These are phyloP conservation scores for Crocidura indochinensis DNA, from an alignment of 2,797 vertebrate species.

Conservation along the genomic window DNA sequence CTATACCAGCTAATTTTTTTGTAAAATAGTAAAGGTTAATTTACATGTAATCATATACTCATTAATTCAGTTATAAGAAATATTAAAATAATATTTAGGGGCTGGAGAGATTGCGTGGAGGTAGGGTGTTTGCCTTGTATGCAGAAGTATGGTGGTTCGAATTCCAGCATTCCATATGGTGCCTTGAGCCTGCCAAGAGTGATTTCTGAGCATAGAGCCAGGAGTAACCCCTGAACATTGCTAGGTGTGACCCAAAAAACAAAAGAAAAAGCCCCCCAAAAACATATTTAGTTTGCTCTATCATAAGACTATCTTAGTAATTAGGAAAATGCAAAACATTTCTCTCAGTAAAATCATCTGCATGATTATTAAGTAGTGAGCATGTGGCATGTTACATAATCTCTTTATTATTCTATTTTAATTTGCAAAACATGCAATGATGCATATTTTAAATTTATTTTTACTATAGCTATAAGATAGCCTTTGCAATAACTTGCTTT, in stretches of 20 bases:
- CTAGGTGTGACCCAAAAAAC: too few species aligned
- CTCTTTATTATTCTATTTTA: neutral
- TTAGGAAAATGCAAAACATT: neutral
- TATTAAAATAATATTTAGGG: slow-evolving; percentile 10
- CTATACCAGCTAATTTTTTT: too few species aligned
- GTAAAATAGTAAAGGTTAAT: neutral
- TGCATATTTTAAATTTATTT: slow-evolving; percentile 29
- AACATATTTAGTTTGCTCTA: neutral
- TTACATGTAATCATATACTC: neutral
- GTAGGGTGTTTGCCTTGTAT: too few species aligned
- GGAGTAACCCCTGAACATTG: too few species aligned
- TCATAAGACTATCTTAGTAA: neutral
- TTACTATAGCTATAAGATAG: neutral
- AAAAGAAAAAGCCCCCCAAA: too few species aligned
- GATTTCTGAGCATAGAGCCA: too few species aligned
- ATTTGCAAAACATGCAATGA: neutral
- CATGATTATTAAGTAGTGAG: neutral
- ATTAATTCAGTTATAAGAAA: neutral
- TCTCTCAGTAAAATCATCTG: neutral
- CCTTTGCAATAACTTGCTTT: neutral
- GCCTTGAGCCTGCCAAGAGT: too few species aligned
- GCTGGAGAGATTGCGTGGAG: too few species aligned
- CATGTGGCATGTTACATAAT: neutral
- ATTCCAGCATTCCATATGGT: too few species aligned
- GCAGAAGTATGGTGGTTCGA: too few species aligned